Percentiles rank a stretch among this genome's conserved stretches.
These are phyloP conservation scores for Drosophila aldrichi DNA, from an alignment of 2,888 invertebrate genomes.

Conservation along the genomic window DNA sequence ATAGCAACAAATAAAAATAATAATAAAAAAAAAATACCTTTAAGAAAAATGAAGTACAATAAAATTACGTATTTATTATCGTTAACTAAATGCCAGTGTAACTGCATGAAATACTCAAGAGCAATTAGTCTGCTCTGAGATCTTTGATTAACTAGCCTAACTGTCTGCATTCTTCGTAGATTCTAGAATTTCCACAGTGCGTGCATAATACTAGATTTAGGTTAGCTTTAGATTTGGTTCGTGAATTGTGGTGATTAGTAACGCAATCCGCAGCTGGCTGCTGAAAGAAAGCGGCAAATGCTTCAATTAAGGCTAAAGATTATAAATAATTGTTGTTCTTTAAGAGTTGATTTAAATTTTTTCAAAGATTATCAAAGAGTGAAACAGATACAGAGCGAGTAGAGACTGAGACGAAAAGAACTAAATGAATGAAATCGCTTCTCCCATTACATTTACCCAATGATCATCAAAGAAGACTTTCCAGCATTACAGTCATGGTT, in stretches of 20 bases:
- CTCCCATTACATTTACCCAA: not conserved
- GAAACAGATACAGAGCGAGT: not conserved
- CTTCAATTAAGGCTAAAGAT: conserved; percentile 52
- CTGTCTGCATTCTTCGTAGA: conserved; percentile 50
- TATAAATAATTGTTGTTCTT: conserved; percentile 35
- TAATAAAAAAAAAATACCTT: not conserved
- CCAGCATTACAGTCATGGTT: not conserved
- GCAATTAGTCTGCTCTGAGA: conserved; percentile 37
- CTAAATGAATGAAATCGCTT: not conserved
- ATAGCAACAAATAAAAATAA: not conserved
- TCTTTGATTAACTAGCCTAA: conserved; percentile 53
- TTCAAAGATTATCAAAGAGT: conserved; percentile 4
- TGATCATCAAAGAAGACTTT: not conserved
- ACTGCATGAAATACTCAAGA: conserved; percentile 26
- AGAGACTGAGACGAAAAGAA: not conserved
- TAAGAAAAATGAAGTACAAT: not conserved
- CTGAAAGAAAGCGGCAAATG: conserved; percentile 38
- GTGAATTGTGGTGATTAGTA: conserved; percentile 53
- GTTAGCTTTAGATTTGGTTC: conserved; percentile 53
- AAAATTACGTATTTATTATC: conserved; percentile 57
- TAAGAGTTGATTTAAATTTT: conserved; percentile 21
- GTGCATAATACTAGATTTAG: conserved; percentile 58
- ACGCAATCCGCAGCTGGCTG: conserved; percentile 19
- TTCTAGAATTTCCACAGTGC: conserved; percentile 37
- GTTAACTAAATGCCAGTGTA: conserved; percentile 42